A percentile compares a stretch with the other conserved stretches of the same genome.
These are phyloP conservation scores for Coracopsis vasa DNA, from an alignment of 2,113 vertebrate genomes.

Conservation along the genomic window DNA sequence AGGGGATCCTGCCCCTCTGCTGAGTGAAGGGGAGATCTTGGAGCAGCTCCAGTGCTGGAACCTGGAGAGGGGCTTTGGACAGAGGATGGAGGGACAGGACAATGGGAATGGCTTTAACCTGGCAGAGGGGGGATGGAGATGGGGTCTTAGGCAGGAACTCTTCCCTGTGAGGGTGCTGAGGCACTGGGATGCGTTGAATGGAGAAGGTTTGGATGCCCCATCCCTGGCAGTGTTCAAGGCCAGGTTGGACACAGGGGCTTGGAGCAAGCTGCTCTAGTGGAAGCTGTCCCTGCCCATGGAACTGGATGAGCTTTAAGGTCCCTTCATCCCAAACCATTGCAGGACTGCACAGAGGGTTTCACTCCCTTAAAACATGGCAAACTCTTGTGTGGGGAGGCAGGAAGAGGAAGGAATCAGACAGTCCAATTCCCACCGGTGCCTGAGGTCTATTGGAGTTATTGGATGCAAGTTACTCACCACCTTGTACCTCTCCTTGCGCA, in stretches of 20 bases:
- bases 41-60: background rate
- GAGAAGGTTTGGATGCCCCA: background rate
- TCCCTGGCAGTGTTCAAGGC: background rate
- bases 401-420: fast-evolving
- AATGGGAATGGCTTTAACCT: background rate
- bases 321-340: background rate
- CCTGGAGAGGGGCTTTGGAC: background rate
- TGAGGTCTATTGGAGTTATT: fast-evolving
- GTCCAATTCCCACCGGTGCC: background rate
- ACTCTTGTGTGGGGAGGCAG: fast-evolving
- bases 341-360: background rate
- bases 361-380: fast-evolving
- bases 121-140: background rate
- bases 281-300: background rate
- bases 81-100: background rate
- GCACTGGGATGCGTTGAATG: background rate
- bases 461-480: background rate
- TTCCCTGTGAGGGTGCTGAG: background rate
- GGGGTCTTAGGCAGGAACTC: background rate
- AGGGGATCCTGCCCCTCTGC: background rate
- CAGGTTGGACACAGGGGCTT: background rate
- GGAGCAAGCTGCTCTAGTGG: background rate
- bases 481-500: background rate
- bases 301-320: background rate
- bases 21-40: background rate